These are phyloP conservation scores for Zonotrichia albicollis DNA, from an alignment of 2,797 vertebrate species.

Conservation along the genomic window DNA sequence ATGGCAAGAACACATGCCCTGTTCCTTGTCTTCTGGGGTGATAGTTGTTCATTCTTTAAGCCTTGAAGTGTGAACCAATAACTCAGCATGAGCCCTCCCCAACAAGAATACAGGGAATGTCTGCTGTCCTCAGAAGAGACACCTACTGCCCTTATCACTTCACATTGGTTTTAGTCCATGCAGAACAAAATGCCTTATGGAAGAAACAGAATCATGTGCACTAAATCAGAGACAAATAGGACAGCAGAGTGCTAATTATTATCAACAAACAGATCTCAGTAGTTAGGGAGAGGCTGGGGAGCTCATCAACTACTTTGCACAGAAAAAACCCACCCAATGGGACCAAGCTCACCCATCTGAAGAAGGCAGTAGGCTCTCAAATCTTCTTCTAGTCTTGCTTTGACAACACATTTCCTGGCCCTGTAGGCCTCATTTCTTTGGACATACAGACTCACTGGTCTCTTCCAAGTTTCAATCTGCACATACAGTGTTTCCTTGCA, in stretches of 20 bases:
- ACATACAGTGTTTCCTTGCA: background rate
- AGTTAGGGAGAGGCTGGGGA: background rate
- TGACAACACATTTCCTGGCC: background rate
- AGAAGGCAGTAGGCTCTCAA: background rate
- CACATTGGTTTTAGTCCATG: fast-evolving
- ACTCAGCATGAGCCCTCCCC: background rate
- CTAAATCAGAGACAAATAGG: background rate
- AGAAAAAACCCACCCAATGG: background rate
- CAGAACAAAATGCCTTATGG: background rate
- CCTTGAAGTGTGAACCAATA: background rate
- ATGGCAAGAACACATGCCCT: background rate
- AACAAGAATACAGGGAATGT: fast-evolving
- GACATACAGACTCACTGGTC: background rate
- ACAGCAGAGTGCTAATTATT: background rate
- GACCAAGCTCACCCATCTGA: background rate
- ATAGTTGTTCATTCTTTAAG: background rate
- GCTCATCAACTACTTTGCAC: background rate
- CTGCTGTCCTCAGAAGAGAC: background rate
- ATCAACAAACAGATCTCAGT: background rate
- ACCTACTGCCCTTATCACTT: background rate
- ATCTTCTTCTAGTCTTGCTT: background rate
- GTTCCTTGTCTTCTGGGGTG: background rate
- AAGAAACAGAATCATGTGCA: background rate
- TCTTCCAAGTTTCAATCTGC: background rate
- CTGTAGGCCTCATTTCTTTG: background rate